Base-by-base conservation (phyloP, 1,140 invertebrate genomes). In the Euglossa dilemma region DNA sequence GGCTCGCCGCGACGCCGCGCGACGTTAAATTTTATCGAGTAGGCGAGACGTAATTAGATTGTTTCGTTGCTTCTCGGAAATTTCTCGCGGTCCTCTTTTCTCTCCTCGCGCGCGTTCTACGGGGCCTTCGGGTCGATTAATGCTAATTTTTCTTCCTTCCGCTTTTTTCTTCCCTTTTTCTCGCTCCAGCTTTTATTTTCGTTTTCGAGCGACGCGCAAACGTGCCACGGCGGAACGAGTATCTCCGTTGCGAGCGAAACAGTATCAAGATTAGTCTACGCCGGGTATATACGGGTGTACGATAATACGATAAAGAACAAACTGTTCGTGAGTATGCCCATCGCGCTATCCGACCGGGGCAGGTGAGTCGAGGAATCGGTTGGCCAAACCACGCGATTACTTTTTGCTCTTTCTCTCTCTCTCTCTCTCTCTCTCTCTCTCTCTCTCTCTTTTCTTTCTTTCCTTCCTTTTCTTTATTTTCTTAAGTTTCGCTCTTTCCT, bases 301-400 rank as follows among this genome's bases (percentile, higher is more conserved):
- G 81, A 78, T 83, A 83, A 77, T 83, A 70, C 81, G 81, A 83
- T 83, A 78, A 78, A 71, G 81, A 83, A 83, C 36, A 59, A 78
- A 78, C 81, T 78, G 81, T 83, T 45, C 28, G 79, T 57, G 79
- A 45, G 75, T 54, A 66, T 57, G 74, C 11, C 45, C 66, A 45
- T 61, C 63, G 67, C 66, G 81, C 8, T 82, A 80, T 87, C 71
- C 85, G 43, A 69, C 20, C 80, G 87, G 36, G 36, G 87, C 87
- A 88, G 87, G 87, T 88, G 87, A 87, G 73, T 87, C 78, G 84
- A 57, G 70, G 66, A 83, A 86, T 80, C 71, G 80, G 64, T 74
- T 71, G 80, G 52, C 59, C 66, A 89, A 80, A 67, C 76, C 77
- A 79, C 23, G 83, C 52, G 83, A 85, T 90, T 80, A 85, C 64